A percentile compares a stretch with the other conserved stretches of the same genome.
Evolutionary conservation across 2,888 invertebrate genomes (phyloP).

Genomic region (Timema podura): DNA sequence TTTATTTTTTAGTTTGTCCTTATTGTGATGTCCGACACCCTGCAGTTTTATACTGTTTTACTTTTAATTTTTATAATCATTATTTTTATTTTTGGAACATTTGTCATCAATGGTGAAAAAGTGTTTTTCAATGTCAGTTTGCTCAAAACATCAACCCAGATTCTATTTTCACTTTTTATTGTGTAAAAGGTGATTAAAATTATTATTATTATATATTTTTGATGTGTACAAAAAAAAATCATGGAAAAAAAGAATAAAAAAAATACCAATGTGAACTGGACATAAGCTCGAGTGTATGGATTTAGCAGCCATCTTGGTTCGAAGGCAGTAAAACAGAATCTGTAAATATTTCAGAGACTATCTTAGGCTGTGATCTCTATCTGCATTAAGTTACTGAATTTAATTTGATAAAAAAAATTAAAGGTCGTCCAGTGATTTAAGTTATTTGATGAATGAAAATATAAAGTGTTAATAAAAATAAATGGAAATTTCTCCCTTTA

Average conservation of each 20-base stretch:
- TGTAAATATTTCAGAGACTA: conserved; percentile 36
- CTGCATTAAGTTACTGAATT: conserved; percentile 35
- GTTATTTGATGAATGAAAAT: conserved; percentile 36
- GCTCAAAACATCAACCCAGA: conserved; percentile 35
- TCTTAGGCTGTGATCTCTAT: conserved; percentile 36
- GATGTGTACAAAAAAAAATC: conserved; percentile 34
- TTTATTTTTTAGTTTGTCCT: conserved; percentile 16
- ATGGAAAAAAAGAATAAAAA: conserved; percentile 24
- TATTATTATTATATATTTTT: conserved; percentile 34
- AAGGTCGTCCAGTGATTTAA: conserved; percentile 37
- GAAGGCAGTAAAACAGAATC: conserved; percentile 28
- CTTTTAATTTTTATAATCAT: conserved; percentile 19
- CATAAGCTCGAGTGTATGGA: conserved; percentile 28
- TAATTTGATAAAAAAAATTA: conserved; percentile 32
- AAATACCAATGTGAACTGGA: conserved; percentile 26
- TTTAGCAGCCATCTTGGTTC: conserved; percentile 29
- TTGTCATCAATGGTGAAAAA: conserved; percentile 28
- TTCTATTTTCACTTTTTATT: conserved; percentile 36
- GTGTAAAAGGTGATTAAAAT: conserved; percentile 29
- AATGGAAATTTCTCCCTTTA: conserved; percentile 30
- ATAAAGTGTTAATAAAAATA: conserved; percentile 35
- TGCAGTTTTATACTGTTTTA: conserved; percentile 19
- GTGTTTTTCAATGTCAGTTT: conserved; percentile 34
- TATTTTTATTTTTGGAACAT: conserved; percentile 24
- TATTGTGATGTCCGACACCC: conserved; percentile 11